phyloP scores from a whole-genome alignment of 2,113 vertebrate species.

The Rhea pennata region DNA sequence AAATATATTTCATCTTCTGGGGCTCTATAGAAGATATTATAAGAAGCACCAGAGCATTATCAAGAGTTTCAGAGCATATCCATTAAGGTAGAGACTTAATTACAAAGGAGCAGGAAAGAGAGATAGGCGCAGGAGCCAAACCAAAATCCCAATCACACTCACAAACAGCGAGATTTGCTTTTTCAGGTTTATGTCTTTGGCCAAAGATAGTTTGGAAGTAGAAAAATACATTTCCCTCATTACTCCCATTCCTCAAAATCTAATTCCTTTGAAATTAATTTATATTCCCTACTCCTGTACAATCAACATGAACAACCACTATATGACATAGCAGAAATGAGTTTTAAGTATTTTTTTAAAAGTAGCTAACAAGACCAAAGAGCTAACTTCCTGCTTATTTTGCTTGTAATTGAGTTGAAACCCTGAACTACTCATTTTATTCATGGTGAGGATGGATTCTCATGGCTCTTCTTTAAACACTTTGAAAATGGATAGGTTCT shows the following conservation, averaged over 20 bases:
- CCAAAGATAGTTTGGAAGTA: not conserved
- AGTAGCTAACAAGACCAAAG: not conserved
- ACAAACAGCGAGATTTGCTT: not conserved
- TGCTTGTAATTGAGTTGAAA: not conserved
- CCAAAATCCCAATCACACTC: not conserved
- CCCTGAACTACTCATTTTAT: not conserved
- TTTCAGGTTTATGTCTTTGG: not conserved
- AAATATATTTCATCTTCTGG: slow-evolving; percentile 1
- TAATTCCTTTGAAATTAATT: not conserved
- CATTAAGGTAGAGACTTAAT: slow-evolving; percentile 22
- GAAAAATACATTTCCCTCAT: not conserved
- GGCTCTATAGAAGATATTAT: not conserved
- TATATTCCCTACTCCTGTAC: not conserved
- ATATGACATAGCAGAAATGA: not conserved
- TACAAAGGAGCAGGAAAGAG: not conserved
- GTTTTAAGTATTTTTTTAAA: not conserved
- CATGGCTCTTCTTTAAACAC: not conserved
- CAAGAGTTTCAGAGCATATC: not conserved
- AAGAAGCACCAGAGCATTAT: not conserved
- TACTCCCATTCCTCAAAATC: not conserved
- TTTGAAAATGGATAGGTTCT: fast-evolving
- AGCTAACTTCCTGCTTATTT: not conserved
- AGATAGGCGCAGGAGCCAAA: not conserved
- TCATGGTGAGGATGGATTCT: not conserved
- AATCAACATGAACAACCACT: not conserved